These are phyloP conservation scores for Ameiurus melas DNA, from an alignment of 2,113 vertebrate species.

Conservation along the genomic window DNA sequence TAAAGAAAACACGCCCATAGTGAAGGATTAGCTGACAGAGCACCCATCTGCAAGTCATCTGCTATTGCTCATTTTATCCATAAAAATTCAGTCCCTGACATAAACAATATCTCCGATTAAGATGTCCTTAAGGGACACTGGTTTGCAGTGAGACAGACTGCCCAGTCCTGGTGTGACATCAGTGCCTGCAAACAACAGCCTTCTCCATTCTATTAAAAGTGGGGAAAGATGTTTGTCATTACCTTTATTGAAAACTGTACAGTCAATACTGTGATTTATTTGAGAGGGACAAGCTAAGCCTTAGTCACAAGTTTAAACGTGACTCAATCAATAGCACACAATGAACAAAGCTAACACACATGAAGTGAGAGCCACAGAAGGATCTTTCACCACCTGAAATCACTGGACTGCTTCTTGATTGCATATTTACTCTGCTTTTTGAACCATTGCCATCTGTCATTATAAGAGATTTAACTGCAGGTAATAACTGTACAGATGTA, in stretches of 20 bases:
- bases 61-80: background rate
- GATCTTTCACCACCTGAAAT: constrained; percentile 34
- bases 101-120: background rate
- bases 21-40: background rate
- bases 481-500: background rate
- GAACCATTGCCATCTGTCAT: background rate
- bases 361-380: constrained; percentile 63
- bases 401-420: constrained; percentile 11
- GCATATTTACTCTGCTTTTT: background rate
- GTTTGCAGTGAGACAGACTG: constrained; percentile 70
- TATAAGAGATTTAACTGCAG: background rate
- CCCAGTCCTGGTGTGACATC: constrained; percentile 62
- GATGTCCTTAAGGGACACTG: constrained; percentile 21
- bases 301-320: constrained; percentile 77
- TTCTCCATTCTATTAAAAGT: constrained; percentile 77
- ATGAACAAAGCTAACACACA: constrained; percentile 66
- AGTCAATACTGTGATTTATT: constrained; percentile 80
- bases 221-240: constrained; percentile 80
- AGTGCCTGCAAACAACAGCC: constrained; percentile 65
- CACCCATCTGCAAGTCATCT: background rate
- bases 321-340: constrained; percentile 74
- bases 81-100: background rate
- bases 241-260: constrained; percentile 77
- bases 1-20: background rate
- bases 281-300: constrained; percentile 72